Evolutionary conservation across 1,140 invertebrate species (phyloP).

Genomic region (Hirudo medicinalis): DNA sequence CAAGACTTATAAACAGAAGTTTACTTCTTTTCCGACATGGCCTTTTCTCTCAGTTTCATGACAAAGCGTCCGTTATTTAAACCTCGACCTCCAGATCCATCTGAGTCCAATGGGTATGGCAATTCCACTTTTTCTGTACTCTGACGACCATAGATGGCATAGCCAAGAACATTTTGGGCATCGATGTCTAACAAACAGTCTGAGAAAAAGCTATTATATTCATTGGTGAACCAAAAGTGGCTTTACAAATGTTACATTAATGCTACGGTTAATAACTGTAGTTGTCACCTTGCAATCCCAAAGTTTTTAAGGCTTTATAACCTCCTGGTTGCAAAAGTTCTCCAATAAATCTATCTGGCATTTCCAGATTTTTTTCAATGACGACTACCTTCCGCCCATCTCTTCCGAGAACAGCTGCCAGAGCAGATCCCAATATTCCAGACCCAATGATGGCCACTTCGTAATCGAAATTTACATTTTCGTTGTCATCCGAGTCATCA

Average conservation of each 20-base stretch:
- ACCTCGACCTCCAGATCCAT: slow-evolving; percentile 19
- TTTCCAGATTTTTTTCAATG: slow-evolving; percentile 31
- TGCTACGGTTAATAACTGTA: not conserved
- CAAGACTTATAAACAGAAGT: slow-evolving; percentile 7
- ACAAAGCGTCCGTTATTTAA: slow-evolving; percentile 34
- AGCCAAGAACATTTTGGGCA: slow-evolving; percentile 31
- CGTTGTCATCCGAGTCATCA: too few relatives aligned
- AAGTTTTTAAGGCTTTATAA: slow-evolving; percentile 26
- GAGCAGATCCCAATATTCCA: slow-evolving; percentile 30
- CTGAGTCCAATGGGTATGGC: slow-evolving; percentile 27
- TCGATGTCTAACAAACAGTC: slow-evolving; percentile 31
- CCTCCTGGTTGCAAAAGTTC: slow-evolving; percentile 35
- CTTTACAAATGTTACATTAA: not conserved
- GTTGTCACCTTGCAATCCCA: slow-evolving; percentile 28
- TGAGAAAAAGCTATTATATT: slow-evolving; percentile 12
- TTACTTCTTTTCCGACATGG: slow-evolving; percentile 29
- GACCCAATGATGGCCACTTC: slow-evolving; percentile 32
- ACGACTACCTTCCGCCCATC: slow-evolving; percentile 31
- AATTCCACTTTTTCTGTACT: slow-evolving; percentile 28
- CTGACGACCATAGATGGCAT: slow-evolving; percentile 28
- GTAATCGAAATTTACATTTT: not conserved
- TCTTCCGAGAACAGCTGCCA: slow-evolving; percentile 28
- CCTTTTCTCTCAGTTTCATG: slow-evolving; percentile 28
- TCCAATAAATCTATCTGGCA: slow-evolving; percentile 34
- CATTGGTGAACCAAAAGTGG: not conserved